Base-by-base conservation (phyloP, 2,113 vertebrate genomes). In the Junco hyemalis region DNA sequence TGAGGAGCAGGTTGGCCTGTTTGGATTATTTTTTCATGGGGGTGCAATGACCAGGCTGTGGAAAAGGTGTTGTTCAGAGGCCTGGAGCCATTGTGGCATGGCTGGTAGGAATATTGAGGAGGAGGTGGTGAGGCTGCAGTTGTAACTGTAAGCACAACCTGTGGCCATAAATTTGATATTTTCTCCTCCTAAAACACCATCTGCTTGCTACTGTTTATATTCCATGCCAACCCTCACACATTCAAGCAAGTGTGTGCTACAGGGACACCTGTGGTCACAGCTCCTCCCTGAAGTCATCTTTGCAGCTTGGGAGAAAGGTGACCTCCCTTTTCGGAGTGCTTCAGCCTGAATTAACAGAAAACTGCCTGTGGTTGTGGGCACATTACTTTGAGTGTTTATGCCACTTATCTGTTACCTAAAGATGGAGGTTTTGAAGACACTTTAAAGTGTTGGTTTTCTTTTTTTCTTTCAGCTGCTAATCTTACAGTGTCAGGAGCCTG, bases 331-430 rank as follows among this genome's bases (percentile, higher is more conserved):
- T 78, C 25, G 0, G 28, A 68, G 64, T 29, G 48, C 29, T 79
- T 81, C 26, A 57, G 45, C n/a, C 56, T 85, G 65, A 89, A 71
- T 79, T 87, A 91, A 69, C 72, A 93, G 86, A 87, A 95, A 93
- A 81, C 59, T 81, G 53, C 21, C 56, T 56, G 81, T 64, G 65
- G 50, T 93, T 85, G 70, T 80, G 78, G 51, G 61, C 48, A 68
- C 48, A 25, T 53, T 76, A 35, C 50, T 89, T 42, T 0, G 14
- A 54, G 28, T 50, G 60, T 86, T 92, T 91, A 42, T 89, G 42
- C 31, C 36, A 68, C 78, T 93, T 95, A 82, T 76, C 91, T 91
- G 57, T 42, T 76, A 78, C n/a, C 29, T 71, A 94, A 84, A 93
- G 84, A 79, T 65, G 65, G 53, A 91, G 29, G 45, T 35, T 92